Base-by-base conservation (phyloP, 2,113 vertebrate species). In the Ammodytes dubius region DNA sequence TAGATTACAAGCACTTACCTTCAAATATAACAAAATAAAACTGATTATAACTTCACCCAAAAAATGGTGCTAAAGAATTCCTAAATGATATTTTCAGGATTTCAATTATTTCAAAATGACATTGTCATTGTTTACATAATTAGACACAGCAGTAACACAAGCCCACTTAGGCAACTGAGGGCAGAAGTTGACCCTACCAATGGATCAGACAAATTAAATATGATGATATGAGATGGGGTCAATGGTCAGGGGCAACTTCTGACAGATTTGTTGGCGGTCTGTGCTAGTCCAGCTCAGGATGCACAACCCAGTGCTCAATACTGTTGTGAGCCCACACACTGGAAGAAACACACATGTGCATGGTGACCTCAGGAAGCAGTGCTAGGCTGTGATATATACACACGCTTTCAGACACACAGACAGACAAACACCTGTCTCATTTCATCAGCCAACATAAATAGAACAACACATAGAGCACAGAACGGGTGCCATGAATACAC, bases 341-440 rank as follows among this genome's bases (percentile, higher is more conserved):
- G 81, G 77, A 17, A 68, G 9, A 77, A 61, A 17, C 50, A 82
- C 75, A 83, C 74, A 77, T 4, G 83, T 86, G 92, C 87, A 69
- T 8, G 5, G 85, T 94, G 93, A 64, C 79, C 70, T 74, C 47
- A 79, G 81, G 63, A 88, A 87, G 88, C 84, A 72, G 85, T 76
- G 87, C 17, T 12, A 49, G 77, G 7, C 42, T 70, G 82, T 72
- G 80, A 78, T 56, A 39, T 56, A 39, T 11, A 64, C 67, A 42
- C 77, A 72, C 69, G 65, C 35, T 54, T 70, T 59, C 54, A 63
- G 45, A 70, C 14, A 56, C 6, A 27, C 35, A 64, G 37, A 69
- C 13, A 27, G 27, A 73, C 63, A 70, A 54, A 85, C 71, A 70
- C 13, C 7, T 4, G 2, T 40, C 39, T 72, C 27, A 35, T 37